Base-by-base conservation (phyloP, 2,888 invertebrate species). In the Coronaproctus castanopsis region DNA sequence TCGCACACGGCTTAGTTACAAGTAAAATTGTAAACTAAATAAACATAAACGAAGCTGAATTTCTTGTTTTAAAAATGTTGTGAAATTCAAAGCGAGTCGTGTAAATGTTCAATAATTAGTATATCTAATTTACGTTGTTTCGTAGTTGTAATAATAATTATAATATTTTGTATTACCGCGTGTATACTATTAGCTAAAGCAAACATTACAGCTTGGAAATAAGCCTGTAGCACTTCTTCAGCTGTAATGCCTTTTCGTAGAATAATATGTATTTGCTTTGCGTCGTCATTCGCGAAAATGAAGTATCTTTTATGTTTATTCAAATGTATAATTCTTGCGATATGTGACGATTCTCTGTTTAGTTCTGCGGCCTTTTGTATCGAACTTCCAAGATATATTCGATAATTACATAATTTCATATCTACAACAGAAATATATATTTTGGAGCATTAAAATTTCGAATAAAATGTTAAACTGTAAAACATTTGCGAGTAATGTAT, bases 151-250 rank as follows among this genome's bases (percentile, higher is more conserved):
- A n/a, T n/a, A n/a, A n/a, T n/a, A n/a, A n/a, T n/a, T n/a, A n/a
- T n/a, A n/a, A n/a, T n/a, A n/a, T n/a, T n/a, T n/a, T n/a, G n/a
- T n/a, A n/a, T n/a, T n/a, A n/a, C n/a, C n/a, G n/a, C n/a, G 14
- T 36, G 36, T 36, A 36, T 36, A 14, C 36, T 36, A 14, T 36
- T 36, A 8, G 36, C 36, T 36, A 54, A 55, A 8, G 62, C 65
- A 24, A 63, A 58, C 52, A 66, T 57, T 48, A 65, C 58, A 21
- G 65, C 82, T 67, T 85, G 80, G 65, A 82, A 82, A 69, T 83
- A 85, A 3, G 80, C 80, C 67, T 78, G 75, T 10, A 87, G 67
- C n/a, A 82, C 72, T 64, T 81, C 80, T 56, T 71, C 70, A 1
- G 76, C 67, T 0, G 67, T 68, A 21, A 77, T 75, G n/a, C 74